A percentile compares a stretch with the other conserved stretches of the same genome.
Evolutionary conservation across 2,113 vertebrate species (phyloP).

Genomic region (Sturnira hondurensis): DNA sequence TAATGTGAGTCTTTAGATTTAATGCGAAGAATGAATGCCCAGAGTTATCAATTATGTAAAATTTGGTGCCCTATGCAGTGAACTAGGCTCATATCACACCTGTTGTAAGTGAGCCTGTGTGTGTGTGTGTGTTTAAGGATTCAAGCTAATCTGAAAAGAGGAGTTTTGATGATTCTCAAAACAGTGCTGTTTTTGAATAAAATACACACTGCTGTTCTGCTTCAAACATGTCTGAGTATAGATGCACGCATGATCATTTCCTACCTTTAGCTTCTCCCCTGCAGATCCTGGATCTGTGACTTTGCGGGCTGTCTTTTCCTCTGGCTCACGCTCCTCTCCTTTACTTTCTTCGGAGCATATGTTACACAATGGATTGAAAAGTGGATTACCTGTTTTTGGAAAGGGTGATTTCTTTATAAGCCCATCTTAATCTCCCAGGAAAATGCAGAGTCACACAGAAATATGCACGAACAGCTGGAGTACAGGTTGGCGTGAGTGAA

Average conservation of each 20-base stretch:
- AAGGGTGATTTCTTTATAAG: conserved; percentile 47
- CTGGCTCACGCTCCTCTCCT: background rate
- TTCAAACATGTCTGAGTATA: background rate
- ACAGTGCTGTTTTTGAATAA: background rate
- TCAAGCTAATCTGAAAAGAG: background rate
- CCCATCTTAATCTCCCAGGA: conserved; percentile 38
- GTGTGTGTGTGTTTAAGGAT: background rate
- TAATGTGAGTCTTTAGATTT: background rate
- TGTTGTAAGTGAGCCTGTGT: background rate
- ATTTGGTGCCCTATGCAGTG: background rate
- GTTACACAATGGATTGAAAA: conserved; percentile 9
- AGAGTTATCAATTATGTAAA: background rate
- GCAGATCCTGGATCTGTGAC: background rate
- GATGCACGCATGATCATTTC: background rate
- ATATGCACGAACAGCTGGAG: conserved; percentile 53
- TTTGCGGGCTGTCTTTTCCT: background rate
- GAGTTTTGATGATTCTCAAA: background rate
- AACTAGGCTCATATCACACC: background rate
- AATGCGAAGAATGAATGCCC: background rate
- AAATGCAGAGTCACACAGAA: conserved; percentile 56
- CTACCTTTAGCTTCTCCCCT: background rate
- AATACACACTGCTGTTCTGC: background rate
- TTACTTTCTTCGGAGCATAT: conserved; percentile 24
- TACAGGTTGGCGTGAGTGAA: conserved; percentile 9
- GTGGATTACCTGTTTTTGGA: conserved; percentile 33